A percentile compares a stretch with the other conserved stretches of the same genome.
These are phyloP conservation scores for Tetraneura akinire DNA, from an alignment of 1,140 invertebrate genomes.

Conservation along the genomic window DNA sequence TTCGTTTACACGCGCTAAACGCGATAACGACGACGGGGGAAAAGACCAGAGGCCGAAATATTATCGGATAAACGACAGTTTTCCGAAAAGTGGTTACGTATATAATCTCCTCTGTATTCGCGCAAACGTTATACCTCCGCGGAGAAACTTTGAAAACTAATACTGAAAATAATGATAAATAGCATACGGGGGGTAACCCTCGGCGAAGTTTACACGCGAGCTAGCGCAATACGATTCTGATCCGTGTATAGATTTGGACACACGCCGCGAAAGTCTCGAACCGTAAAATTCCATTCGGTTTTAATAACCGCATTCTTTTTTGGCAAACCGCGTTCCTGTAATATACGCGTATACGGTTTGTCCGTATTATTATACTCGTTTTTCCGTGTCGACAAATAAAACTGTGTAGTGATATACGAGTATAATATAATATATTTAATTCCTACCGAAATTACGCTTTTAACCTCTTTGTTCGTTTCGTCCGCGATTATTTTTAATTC, in stretches of 20 bases:
- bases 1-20: neutral
- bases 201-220: constrained; percentile 28
- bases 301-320: constrained; percentile 28
- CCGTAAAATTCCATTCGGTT: constrained; percentile 32
- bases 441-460: too few species aligned
- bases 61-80: constrained; percentile 27
- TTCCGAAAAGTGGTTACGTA: neutral
- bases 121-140: neutral
- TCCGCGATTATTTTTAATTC: too few species aligned
- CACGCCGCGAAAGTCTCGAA: constrained; percentile 20
- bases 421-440: too few species aligned
- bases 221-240: neutral
- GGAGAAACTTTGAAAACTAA: constrained; percentile 26
- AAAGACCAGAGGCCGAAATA: neutral
- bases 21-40: neutral
- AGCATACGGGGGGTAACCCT: too few species aligned
- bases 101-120: neutral
- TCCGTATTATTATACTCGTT: neutral
- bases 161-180: constrained; percentile 18
- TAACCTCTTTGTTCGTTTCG: too few species aligned
- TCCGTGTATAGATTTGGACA: constrained; percentile 8
- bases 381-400: constrained; percentile 22
- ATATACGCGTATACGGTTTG: too few species aligned
- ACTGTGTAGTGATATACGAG: too few species aligned
- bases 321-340: too few species aligned